Conservation (phyloP, 1,140 invertebrate genomes). For the Philotrypesis tridentata region DNA sequence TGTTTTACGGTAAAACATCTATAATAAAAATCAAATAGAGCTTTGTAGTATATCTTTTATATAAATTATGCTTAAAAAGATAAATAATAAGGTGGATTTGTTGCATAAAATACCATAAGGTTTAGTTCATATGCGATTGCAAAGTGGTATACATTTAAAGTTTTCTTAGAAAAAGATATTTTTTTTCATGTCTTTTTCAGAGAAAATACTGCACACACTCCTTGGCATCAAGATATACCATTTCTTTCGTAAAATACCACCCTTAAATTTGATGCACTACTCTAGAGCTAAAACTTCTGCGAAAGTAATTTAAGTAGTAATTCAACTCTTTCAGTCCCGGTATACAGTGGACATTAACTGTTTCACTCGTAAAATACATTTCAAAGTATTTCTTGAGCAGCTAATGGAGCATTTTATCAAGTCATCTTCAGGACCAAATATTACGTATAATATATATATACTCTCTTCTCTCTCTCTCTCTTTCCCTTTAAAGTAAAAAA, state of each 20-base stretch:
- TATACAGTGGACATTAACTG: not conserved
- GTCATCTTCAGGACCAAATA: not conserved
- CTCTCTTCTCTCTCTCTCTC: too few relatives aligned
- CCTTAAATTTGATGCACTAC: not conserved
- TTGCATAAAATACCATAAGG: not conserved
- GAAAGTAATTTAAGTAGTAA: not conserved
- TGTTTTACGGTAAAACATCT: slow-evolving; percentile 11
- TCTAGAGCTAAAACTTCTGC: not conserved
- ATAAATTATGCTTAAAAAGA: not conserved
- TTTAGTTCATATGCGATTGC: not conserved
- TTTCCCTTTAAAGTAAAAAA: not conserved
- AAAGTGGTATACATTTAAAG: not conserved
- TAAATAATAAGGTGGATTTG: not conserved
- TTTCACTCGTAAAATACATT: not conserved
- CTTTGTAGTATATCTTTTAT: not conserved
- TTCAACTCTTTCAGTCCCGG: not conserved
- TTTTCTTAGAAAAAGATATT: not conserved
- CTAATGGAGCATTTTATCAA: not conserved
- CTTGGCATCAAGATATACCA: not conserved
- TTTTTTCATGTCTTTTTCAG: not conserved
- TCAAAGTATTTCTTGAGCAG: not conserved
- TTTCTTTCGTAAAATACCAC: not conserved
- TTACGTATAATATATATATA: not conserved
- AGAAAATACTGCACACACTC: not conserved
- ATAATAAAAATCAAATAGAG: not conserved